Percentiles rank a stretch among this genome's conserved stretches.
Evolutionary conservation across 1,140 invertebrate genomes (phyloP).

Genomic region (Nomia melanderi): DNA sequence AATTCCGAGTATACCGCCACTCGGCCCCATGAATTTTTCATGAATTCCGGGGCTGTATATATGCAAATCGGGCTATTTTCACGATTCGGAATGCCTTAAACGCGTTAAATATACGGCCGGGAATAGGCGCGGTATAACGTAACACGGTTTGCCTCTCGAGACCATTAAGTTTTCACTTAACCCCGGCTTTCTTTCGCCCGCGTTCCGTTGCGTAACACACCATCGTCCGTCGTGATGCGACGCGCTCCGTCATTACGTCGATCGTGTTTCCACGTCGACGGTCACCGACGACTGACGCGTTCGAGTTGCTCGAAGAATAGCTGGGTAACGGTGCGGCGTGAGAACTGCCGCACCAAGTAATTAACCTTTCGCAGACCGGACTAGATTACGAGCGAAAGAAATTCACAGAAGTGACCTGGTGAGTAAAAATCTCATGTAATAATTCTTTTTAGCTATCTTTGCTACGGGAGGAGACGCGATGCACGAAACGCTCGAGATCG

Average conservation of each 20-base stretch:
- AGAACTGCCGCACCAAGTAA: no score
- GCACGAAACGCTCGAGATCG: background rate
- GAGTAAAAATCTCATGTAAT: no score
- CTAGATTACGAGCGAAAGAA: no score
- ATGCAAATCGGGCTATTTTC: conserved; percentile 78
- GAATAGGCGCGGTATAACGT: conserved; percentile 71
- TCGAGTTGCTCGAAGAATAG: no score
- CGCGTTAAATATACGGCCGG: conserved; percentile 76
- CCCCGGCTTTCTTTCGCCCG: conserved; percentile 33
- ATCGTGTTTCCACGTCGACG: background rate
- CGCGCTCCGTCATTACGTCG: background rate
- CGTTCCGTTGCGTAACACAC: conserved; percentile 27
- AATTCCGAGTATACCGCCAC: conserved; percentile 73
- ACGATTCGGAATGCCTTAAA: conserved; percentile 77
- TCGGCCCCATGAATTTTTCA: conserved; percentile 77
- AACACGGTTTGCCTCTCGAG: conserved; percentile 73
- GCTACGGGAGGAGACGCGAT: no score
- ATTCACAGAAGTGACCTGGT: no score
- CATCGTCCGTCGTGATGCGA: background rate
- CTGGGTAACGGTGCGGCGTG: no score
- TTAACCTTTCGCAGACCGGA: no score
- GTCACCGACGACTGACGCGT: no score
- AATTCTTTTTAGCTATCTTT: no score
- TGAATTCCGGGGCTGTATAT: conserved; percentile 77
- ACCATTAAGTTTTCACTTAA: conserved; percentile 75